A percentile compares a stretch with the other conserved stretches of the same genome.
Conservation (phyloP, 2,113 vertebrate species). For the Vidua macroura region DNA sequence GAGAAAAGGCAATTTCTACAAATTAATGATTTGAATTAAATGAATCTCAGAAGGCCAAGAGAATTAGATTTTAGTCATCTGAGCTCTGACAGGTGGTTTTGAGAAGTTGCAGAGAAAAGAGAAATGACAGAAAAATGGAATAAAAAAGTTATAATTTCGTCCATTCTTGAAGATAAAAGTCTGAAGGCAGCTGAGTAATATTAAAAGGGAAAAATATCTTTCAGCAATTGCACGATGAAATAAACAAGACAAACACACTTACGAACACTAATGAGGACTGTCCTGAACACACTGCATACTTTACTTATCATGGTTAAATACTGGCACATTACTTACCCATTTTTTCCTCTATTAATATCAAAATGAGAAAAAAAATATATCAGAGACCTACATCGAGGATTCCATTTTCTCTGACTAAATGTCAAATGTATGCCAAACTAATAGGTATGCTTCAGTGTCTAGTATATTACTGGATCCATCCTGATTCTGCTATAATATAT, state of each 20-base stretch:
- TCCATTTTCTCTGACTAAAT: neutral
- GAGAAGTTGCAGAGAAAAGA: neutral
- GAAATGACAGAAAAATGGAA: neutral
- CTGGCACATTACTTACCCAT: neutral
- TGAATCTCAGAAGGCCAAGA: neutral
- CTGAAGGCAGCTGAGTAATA: neutral
- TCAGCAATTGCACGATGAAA: neutral
- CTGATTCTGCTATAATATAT: neutral
- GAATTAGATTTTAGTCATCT: conserved; percentile 25
- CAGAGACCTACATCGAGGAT: rapidly evolving
- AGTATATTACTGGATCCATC: neutral
- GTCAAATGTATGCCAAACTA: neutral
- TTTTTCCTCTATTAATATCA: neutral
- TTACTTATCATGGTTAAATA: neutral
- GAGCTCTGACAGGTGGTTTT: conserved; percentile 25
- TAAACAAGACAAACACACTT: neutral
- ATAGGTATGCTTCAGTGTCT: too few species aligned
- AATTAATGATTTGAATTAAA: conserved; percentile 26
- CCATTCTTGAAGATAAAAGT: neutral
- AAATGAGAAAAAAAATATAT: neutral
- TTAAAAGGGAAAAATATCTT: neutral
- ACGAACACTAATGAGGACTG: neutral
- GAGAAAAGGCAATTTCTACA: neutral
- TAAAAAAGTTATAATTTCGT: neutral
- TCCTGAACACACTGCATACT: neutral